Base-by-base conservation (phyloP, 2,888 invertebrate genomes). In the Metacarcinus magister region DNA sequence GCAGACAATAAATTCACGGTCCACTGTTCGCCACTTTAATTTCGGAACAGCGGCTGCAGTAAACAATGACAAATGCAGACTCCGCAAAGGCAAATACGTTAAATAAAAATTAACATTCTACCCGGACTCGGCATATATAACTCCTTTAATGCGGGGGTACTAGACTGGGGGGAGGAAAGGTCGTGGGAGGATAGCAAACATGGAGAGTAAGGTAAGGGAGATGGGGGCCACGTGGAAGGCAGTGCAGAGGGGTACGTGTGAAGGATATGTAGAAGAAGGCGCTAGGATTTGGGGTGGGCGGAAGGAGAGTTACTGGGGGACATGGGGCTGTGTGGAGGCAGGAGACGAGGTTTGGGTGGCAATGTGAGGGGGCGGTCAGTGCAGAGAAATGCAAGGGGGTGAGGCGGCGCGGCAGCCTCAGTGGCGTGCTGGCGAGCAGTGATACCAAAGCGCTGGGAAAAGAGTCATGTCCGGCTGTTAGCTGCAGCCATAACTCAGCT, bases 351-450 rank as follows among this genome's bases (percentile, higher is more conserved):
- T 5, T 67, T n/a, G 5, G 16, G n/a, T 19, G n/a, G 67, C 67
- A 23, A 23, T 19, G 67, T 67, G 67, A n/a, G 67, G 82, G 0
- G 67, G 32, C 4, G 82, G 82, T 82, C 32, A 82, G 82, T 13
- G 7, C 67, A 13, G 82, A 32, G 28, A 82, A 8, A 32, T 0
- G 54, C 4, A 67, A 67, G 10, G 23, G 67, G 82, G 82, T 28
- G 82, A 23, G 82, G 28, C 67, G n/a, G 8, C 32, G 28, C 82
- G 82, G 82, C 82, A 82, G 82, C 32, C 82, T 82, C 82, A 32
- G 82, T 82, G 82, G 82, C 82, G 82, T 82, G 82, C 82, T 82
- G 82, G 82, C 82, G 82, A 82, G 82, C 82, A 82, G 82, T 82
- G 82, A 82, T 82, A 82, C 82, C 82, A 82, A 82, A 82, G 82